Evolutionary conservation across 2,888 invertebrate species (phyloP), one percentile per base, ranked within the genome.

Genomic region (Bhutanitis thaidina): DNA sequence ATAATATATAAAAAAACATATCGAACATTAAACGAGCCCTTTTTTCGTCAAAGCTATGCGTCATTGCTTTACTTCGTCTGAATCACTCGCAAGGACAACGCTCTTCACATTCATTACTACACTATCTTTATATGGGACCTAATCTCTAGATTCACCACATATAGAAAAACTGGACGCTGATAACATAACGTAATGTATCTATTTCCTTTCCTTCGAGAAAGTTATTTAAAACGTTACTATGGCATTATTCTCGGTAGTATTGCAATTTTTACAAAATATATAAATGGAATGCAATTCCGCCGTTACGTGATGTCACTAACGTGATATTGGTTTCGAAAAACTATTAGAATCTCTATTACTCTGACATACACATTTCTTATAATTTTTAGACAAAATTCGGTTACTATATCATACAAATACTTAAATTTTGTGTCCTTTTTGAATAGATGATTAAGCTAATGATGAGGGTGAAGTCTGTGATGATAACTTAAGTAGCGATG

Each of bases 81-180:
- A 43, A 29, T 49, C 49, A 49, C 16, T 43, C 35, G 20, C 41
- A 49, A 41, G 41, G 36, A 43, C 41, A 43, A 25, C 27, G 36
- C 29, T 41, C 41, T 36, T 41, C 20, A 40, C 15, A 36, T 41
- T 10, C 27, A 41, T 40, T 40, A 30, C 10, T 14, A 38, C 13
- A 37, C 12, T 27, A 45, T 44, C 36, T 25, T 9, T 44, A 36
- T 45, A 45, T 37, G 44, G 15, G 15, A 14, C 10, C 14, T 38
- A 46, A 13, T 10, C 14, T 20, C 39, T 5, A 3, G 3, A n/a
- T 39, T 39, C 10, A 13, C 46, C 3, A 8, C 37, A 32, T 13
- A 25, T 39, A 2, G 34, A 30, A 46, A 38, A 38, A 3, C 10
- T 40, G 20, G 14, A 20, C 4, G 1, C 10, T n/a, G 20, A 16